Evolutionary conservation across 1,140 invertebrate genomes (phyloP).

Genomic region (Chlorops oryzae): DNA sequence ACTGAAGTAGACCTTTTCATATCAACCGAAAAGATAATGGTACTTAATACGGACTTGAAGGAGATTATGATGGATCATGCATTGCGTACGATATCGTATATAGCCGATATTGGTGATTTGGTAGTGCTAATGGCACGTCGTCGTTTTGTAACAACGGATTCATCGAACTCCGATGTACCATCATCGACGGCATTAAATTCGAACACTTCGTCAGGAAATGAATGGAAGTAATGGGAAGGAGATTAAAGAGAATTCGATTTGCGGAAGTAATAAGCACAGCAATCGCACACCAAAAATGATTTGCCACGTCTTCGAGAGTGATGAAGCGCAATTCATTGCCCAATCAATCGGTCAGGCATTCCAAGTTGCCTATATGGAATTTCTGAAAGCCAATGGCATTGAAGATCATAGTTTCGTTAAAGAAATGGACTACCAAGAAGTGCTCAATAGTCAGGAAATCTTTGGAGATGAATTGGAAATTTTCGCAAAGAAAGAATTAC

Average conservation of each 20-base stretch:
- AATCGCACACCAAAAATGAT: conserved; percentile 92
- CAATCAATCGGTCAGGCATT: conserved; percentile 99
- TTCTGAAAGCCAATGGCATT: conserved; percentile 97
- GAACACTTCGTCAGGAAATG: too few species aligned
- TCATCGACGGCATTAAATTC: too few species aligned
- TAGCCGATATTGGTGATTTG: conserved; percentile 97
- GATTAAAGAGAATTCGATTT: conserved; percentile 17
- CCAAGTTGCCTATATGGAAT: conserved; percentile 99
- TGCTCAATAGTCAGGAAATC: conserved; percentile 97
- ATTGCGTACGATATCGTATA: conserved; percentile 94
- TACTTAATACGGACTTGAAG: conserved; percentile 97
- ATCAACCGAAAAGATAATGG: conserved; percentile 99
- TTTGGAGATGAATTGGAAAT: conserved; percentile 97
- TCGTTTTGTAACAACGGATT: conserved; percentile 65
- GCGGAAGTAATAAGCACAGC: not conserved
- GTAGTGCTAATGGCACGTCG: conserved; percentile 97
- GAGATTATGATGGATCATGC: conserved; percentile 99
- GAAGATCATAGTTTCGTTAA: conserved; percentile 97
- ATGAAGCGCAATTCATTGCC: conserved; percentile 98
- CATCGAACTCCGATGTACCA: conserved; percentile 12
- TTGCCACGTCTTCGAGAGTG: conserved; percentile 99
- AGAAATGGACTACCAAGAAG: conserved; percentile 99
- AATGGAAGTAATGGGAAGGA: conserved; percentile 15
- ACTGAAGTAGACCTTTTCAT: conserved; percentile 99
- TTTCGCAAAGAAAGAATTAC: conserved; percentile 97